These are phyloP conservation scores for Urocynchramus pylzowi DNA, from an alignment of 2,113 vertebrate species.

Conservation along the genomic window DNA sequence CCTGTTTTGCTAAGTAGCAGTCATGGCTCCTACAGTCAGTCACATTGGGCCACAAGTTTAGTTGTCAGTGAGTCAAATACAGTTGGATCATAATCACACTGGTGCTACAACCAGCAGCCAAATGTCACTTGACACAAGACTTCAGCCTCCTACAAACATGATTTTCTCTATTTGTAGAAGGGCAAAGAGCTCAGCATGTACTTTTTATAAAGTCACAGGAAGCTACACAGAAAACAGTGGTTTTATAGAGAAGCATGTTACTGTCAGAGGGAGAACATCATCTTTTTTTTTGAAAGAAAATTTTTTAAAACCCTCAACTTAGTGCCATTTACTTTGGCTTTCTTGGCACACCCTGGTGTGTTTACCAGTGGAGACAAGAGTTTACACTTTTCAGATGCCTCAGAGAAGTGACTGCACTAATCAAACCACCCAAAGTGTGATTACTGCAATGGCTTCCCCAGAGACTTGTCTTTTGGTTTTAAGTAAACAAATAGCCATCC, in stretches of 20 bases:
- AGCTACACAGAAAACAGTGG: neutral
- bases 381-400: neutral
- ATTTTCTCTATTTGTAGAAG: neutral
- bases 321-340: neutral
- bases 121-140: neutral
- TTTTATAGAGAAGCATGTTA: neutral
- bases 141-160: neutral
- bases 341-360: neutral
- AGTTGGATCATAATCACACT: neutral
- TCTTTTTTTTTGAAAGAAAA: neutral
- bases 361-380: neutral
- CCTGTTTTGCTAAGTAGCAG: neutral
- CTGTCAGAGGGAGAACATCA: neutral
- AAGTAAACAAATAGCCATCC: neutral
- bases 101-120: neutral
- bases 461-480: neutral
- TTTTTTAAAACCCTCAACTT: neutral
- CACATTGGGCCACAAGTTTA: accelerated
- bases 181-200: neutral
- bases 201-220: neutral
- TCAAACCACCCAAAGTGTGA: neutral
- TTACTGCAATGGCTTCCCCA: neutral
- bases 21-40: accelerated
- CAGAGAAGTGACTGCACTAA: neutral
- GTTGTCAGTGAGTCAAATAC: neutral